Evolutionary conservation across 2,888 invertebrate genomes (phyloP), one percentile per base, ranked within the genome.

Genomic region (Tipula lateralis): DNA sequence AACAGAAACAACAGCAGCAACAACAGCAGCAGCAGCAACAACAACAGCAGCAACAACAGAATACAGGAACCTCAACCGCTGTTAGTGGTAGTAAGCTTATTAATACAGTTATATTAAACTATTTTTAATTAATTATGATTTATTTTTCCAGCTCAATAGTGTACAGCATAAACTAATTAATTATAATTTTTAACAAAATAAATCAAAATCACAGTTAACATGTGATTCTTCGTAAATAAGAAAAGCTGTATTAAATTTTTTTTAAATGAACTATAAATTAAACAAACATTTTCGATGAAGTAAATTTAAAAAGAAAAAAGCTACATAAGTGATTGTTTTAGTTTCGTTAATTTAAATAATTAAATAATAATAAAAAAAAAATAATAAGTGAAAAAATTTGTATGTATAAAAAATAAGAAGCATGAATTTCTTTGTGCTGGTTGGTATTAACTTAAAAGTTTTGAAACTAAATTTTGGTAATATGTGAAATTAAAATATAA

Each of bases 1-100:
- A 84, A 50, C 85, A 85, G 80, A 83, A 84, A 84, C 86, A 88
- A 86, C 87, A 88, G 87, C 87, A 88, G 88, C 86, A 88, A 88
- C 86, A 88, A 88, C 85, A 88, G 84, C 85, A 87, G 84, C 86
- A 86, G 85, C 85, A 86, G 85, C 86, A 86, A 86, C 85, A 86
- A 86, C 86, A 86, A 86, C 85, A 86, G 84, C 50, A 50, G 6
- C 50, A 50, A 19, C 66, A 66, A 66, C 66, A 66, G 24, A 66
- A 66, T 84, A 86, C 85, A 50, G 87, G 85, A 30, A 82, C 82
- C 32, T 32, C 82, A 86, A 86, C 86, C 84, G 86, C 86, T 44
- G 86, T 86, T 83, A 87, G 86, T 85, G 86, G 86, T 86, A 84
- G 66, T 66, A 66, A 86, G 84, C 85, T 39, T 19, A n/a, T 36